A percentile compares a stretch with the other conserved stretches of the same genome.
These are phyloP conservation scores for Gobio occitaniae DNA, from an alignment of 2,797 vertebrate species.

Conservation along the genomic window DNA sequence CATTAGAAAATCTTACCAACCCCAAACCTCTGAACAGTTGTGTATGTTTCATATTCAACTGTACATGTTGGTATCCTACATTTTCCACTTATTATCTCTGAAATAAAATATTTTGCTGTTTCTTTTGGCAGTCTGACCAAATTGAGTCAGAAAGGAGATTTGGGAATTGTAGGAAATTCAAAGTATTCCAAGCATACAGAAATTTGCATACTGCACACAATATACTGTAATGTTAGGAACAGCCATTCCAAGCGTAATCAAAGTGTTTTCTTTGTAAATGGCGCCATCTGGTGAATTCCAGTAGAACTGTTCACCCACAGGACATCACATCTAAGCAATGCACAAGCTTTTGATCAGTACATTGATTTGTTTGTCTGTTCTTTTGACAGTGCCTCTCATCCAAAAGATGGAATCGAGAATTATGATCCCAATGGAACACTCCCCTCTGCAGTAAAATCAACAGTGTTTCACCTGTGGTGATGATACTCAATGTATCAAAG, in stretches of 20 bases:
- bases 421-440: constrained; percentile 93
- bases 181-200: not conserved
- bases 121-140: not conserved
- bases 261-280: not conserved
- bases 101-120: not conserved
- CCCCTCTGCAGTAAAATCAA: constrained; percentile 85
- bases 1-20: too few species aligned
- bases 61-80: not conserved
- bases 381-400: constrained; percentile 87
- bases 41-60: not conserved
- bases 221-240: not conserved
- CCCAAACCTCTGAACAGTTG: not conserved
- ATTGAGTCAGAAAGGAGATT: not conserved
- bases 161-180: not conserved
- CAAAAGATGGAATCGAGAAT: constrained; percentile 93
- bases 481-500: not conserved
- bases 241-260: not conserved
- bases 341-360: not conserved
- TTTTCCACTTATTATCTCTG: not conserved
- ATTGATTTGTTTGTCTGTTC: not conserved
- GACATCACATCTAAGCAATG: not conserved
- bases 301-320: not conserved
- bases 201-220: not conserved
- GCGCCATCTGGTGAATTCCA: constrained; percentile 40
- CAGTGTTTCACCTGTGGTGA: not conserved